phyloP scores from a whole-genome alignment of 2,113 vertebrate species.

The Epinephelus moara region DNA sequence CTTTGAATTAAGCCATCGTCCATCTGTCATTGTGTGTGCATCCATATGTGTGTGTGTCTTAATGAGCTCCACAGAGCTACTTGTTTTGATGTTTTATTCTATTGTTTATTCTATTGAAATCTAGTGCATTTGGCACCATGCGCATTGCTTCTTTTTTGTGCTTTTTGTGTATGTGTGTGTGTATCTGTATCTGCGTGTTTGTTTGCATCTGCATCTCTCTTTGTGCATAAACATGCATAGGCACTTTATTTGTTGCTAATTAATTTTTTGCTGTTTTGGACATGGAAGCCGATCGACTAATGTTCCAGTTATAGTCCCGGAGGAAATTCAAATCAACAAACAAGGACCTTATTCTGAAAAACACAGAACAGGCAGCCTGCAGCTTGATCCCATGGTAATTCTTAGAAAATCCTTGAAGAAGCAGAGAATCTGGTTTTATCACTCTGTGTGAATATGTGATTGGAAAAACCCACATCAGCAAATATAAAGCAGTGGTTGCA shows the following conservation, averaged over 20 bases:
- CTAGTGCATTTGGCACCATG: conserved; percentile 41
- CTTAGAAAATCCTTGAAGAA: conserved; percentile 30
- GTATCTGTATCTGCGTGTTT: not conserved
- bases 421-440: conserved; percentile 11
- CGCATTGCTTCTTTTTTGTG: conserved; percentile 14
- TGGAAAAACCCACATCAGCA: conserved; percentile 20
- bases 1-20: conserved; percentile 24
- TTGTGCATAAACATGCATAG: conserved; percentile 6
- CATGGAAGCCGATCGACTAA: conserved; percentile 35
- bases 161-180: conserved; percentile 4
- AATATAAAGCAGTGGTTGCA: conserved; percentile 1
- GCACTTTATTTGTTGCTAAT: conserved; percentile 38
- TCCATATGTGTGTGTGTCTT: not conserved
- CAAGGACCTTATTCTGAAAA: conserved; percentile 33
- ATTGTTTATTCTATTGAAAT: conserved; percentile 41
- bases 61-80: conserved; percentile 50
- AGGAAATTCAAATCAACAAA: conserved; percentile 44
- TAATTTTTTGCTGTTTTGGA: conserved; percentile 43
- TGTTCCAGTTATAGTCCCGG: conserved; percentile 29
- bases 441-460: conserved; percentile 34
- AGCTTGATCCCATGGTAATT: conserved; percentile 25
- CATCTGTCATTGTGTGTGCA: conserved; percentile 14
- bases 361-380: conserved; percentile 8
- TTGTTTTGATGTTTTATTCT: conserved; percentile 63
- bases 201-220: not conserved